A percentile compares a stretch with the other conserved stretches of the same genome.
Evolutionary conservation across 2,888 invertebrate genomes (phyloP).

Genomic region (Papilio protenor): DNA sequence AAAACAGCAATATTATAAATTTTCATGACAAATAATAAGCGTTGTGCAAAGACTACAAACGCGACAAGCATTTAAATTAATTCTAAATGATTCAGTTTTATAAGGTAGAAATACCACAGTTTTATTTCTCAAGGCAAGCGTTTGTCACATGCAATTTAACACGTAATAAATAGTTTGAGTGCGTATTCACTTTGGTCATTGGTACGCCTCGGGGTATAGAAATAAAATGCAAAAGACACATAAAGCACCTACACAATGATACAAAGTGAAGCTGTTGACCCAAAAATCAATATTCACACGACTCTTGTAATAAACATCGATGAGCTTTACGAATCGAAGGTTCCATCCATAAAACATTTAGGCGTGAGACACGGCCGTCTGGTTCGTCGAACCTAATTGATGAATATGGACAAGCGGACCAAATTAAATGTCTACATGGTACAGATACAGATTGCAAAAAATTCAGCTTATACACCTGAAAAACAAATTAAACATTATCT

Average conservation of each 20-base stretch:
- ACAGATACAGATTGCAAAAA: background rate
- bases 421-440: constrained; percentile 27
- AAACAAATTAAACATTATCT: background rate
- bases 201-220: constrained; percentile 55
- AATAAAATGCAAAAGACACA: constrained; percentile 59
- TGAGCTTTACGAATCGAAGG: constrained; percentile 78
- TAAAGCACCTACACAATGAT: constrained; percentile 61
- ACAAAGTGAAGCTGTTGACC: constrained; percentile 77
- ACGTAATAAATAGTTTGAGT: constrained; percentile 43
- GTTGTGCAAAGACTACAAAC: constrained; percentile 38
- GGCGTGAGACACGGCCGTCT: constrained; percentile 57
- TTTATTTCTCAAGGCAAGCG: constrained; percentile 34
- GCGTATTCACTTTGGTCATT: constrained; percentile 59
- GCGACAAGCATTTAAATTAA: constrained; percentile 26
- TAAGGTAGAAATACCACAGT: constrained; percentile 37
- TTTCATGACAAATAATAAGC: constrained; percentile 37
- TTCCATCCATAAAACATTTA: constrained; percentile 75
- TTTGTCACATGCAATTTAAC: constrained; percentile 40
- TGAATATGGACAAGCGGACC: constrained; percentile 41
- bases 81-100: constrained; percentile 31
- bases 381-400: constrained; percentile 48
- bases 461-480: background rate
- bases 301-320: constrained; percentile 73
- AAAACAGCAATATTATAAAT: constrained; percentile 37
- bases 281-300: constrained; percentile 81